Conservation (phyloP, 2,113 vertebrate genomes). For the Synchiropus splendidus region DNA sequence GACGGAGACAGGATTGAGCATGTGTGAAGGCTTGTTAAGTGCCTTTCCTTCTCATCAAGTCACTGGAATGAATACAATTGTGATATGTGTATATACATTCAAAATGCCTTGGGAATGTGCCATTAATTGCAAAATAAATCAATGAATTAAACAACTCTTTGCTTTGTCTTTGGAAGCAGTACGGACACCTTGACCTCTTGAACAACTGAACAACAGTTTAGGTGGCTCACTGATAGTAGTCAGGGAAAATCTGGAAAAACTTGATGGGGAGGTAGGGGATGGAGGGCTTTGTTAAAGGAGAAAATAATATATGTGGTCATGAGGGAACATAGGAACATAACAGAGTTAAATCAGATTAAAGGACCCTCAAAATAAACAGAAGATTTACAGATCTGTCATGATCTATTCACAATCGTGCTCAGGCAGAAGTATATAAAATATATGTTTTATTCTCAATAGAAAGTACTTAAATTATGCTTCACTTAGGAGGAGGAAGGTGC, state of each 20-base stretch:
- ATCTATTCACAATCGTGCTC: no score
- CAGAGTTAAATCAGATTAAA: no score
- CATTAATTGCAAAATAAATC: slow-evolving; percentile 12
- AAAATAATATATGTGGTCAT: no score
- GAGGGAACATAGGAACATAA: no score
- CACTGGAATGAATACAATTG: background rate
- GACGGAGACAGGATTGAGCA: background rate
- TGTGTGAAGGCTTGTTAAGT: slow-evolving; percentile 4
- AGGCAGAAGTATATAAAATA: no score
- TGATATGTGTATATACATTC: slow-evolving; percentile 15
- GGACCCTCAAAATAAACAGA: no score
- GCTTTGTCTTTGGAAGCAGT: slow-evolving; percentile 12
- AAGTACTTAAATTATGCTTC: no score
- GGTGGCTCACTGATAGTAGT: background rate
- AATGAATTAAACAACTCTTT: slow-evolving; percentile 34
- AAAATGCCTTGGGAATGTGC: slow-evolving; percentile 7
- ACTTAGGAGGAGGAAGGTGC: no score
- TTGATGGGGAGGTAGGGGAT: background rate
- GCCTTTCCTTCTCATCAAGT: background rate
- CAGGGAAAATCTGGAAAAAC: background rate
- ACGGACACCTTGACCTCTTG: background rate
- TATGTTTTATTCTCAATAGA: no score
- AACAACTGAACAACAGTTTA: background rate
- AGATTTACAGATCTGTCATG: no score
- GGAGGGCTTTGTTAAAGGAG: background rate